These are phyloP conservation scores for Dicrurus megarhynchus DNA, from an alignment of 2,113 vertebrate species.

Conservation along the genomic window DNA sequence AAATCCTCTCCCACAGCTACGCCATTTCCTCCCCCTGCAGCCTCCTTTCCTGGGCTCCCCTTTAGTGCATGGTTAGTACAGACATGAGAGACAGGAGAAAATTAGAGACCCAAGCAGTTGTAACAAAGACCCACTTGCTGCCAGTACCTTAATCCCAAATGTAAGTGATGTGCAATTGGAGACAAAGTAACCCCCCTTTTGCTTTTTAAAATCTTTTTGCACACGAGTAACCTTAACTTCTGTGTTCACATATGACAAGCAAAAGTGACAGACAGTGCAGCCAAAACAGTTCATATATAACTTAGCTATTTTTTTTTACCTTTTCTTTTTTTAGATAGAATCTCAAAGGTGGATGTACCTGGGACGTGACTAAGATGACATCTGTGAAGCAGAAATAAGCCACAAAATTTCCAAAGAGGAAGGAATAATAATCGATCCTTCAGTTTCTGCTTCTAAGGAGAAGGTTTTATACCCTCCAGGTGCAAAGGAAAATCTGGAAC, in stretches of 20 bases:
- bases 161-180: constrained; percentile 67
- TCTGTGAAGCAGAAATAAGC: constrained; percentile 71
- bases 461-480: constrained; percentile 50
- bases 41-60: constrained; percentile 17
- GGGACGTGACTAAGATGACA: constrained; percentile 72
- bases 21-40: neutral
- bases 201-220: constrained; percentile 71
- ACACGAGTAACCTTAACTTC: constrained; percentile 74
- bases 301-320: constrained; percentile 62
- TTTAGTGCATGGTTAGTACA: constrained; percentile 36
- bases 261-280: constrained; percentile 84
- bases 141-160: constrained; percentile 62
- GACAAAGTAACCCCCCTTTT: constrained; percentile 66
- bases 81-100: constrained; percentile 30
- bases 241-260: constrained; percentile 76
- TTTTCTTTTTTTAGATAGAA: constrained; percentile 63
- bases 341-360: constrained; percentile 74
- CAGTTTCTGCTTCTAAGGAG: constrained; percentile 60
- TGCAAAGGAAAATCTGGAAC: constrained; percentile 49
- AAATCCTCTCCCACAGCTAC: neutral
- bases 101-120: constrained; percentile 25
- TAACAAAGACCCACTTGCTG: constrained; percentile 56
- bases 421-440: constrained; percentile 63
- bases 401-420: constrained; percentile 64
- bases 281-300: constrained; percentile 79